These are phyloP conservation scores for Notiomystis cincta DNA, from an alignment of 2,113 vertebrate genomes.

Conservation along the genomic window DNA sequence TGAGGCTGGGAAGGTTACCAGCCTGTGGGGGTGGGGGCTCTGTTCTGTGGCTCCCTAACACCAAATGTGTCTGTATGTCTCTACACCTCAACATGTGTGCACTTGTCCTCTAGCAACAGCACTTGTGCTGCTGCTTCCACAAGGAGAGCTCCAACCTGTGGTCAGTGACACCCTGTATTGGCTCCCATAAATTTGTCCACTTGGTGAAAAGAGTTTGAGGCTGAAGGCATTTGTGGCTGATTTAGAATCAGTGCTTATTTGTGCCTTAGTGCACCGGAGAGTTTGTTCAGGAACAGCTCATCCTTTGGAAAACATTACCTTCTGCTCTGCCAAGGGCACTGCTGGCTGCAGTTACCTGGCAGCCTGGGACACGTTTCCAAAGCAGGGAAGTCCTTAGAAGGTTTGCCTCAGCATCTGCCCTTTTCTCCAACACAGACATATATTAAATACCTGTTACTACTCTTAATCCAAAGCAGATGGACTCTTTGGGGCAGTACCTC, in stretches of 20 bases:
- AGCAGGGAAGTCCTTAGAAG: background rate
- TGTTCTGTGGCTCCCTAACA: background rate
- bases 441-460: background rate
- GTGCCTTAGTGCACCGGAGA: background rate
- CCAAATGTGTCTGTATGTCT: background rate
- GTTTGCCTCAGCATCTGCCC: background rate
- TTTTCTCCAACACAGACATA: background rate
- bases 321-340: background rate
- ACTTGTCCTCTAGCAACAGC: background rate
- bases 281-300: background rate
- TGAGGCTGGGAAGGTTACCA: background rate
- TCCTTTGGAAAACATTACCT: background rate
- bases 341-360: background rate
- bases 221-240: background rate
- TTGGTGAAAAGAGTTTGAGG: background rate
- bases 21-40: background rate
- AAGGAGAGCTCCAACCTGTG: background rate
- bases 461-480: background rate
- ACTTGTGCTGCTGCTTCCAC: background rate
- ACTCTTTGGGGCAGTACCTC: background rate
- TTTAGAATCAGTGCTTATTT: background rate
- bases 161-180: background rate
- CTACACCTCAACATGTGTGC: rapidly evolving
- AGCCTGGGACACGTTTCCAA: background rate
- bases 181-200: background rate